Base-by-base conservation (phyloP, 2,113 vertebrate species). In the Zosterops hypoxanthus region DNA sequence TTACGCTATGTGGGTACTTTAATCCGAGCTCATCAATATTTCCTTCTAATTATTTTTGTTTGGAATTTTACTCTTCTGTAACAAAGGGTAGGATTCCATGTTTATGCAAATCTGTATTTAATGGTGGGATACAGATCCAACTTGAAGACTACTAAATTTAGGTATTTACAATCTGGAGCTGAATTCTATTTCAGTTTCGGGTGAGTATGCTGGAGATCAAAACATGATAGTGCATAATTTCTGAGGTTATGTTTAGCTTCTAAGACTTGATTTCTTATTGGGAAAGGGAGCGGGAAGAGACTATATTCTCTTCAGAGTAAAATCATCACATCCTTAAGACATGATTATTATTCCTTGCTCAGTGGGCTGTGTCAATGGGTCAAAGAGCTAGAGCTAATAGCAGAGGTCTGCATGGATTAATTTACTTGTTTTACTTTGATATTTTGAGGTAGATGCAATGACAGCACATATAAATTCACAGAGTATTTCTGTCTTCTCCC, bases 131-230 rank as follows among this genome's bases (percentile, higher is more conserved):
- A 82, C 36, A 92, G 19, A 24, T 92, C 57, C 88, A 96, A 70
- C 92, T 56, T 93, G 66, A 47, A 68, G 16, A 72, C 21, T 33
- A 56, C 47, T 85, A 92, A 88, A 92, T 85, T 85, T 85, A 93
- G 52, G 3, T 75, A 64, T 85, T 82, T 88, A 90, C 65, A 92
- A 33, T 88, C 86, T 85, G 61, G 47, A 90, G 13, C 36, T 64
- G 57, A 88, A 84, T 84, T 52, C 12, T 78, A 34, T 75, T 95
- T 90, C 46, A 69, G 36, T 60, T 70, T 82, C 64, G 21, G 8
- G 11, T 81, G 47, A 91, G 4, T 64, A 33, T 36, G 21, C 9
- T 75, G 53, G 75, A 24, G 52, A 87, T 53, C 39, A 79, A 85
- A 96, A 85, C 75, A 87, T 41, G n/a, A 79, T 49, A 0, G 3